phyloP scores from a whole-genome alignment of 2,113 vertebrate species.

The Calidris pugnax region DNA sequence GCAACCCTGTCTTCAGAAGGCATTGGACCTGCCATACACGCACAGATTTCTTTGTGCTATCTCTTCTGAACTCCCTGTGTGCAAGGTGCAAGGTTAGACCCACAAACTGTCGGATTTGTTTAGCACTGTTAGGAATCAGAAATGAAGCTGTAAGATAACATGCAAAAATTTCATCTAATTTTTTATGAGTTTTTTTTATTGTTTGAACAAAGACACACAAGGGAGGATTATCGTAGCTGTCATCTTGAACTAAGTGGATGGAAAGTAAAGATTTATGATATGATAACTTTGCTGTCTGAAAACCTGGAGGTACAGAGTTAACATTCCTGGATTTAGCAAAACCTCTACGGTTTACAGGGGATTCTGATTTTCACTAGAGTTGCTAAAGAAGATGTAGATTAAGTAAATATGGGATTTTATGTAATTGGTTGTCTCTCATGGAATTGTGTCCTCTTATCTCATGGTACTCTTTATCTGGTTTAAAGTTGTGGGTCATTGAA shows the following conservation, averaged over 20 bases:
- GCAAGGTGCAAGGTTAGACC: fast-evolving
- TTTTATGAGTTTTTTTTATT: neutral
- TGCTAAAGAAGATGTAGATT: neutral
- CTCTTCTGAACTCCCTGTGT: neutral
- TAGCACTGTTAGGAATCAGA: neutral
- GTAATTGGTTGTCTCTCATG: neutral
- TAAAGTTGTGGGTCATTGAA: neutral
- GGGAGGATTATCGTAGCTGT: neutral
- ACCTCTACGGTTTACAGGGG: neutral
- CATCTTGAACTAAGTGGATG: neutral
- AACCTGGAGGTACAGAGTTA: neutral
- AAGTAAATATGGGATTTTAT: neutral
- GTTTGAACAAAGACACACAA: neutral
- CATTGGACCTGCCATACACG: neutral
- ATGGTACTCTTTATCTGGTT: neutral
- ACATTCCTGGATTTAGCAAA: neutral
- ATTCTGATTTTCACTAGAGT: neutral
- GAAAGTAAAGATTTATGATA: neutral
- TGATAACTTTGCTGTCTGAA: neutral
- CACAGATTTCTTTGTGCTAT: fast-evolving
- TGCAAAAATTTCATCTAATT: neutral
- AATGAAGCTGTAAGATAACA: neutral
- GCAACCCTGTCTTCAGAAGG: neutral
- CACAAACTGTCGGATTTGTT: neutral
- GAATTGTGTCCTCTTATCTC: neutral